phyloP scores from a whole-genome alignment of 2,113 vertebrate genomes.

The Copsychus sechellarum region DNA sequence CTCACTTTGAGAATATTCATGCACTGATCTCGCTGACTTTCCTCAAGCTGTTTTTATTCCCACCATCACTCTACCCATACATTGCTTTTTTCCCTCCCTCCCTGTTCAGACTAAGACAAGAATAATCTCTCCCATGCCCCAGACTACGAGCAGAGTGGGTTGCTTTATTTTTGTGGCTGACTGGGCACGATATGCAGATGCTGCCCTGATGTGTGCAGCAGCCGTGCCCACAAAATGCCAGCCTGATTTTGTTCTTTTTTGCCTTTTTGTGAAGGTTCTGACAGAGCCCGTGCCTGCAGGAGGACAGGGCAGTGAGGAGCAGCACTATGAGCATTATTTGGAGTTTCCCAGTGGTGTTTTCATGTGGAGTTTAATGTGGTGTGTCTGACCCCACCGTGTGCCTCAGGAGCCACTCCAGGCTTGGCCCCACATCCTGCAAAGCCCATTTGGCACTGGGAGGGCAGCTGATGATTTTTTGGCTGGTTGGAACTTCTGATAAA shows the following conservation, averaged over 20 bases:
- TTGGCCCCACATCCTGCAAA: neutral
- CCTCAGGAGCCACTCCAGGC: neutral
- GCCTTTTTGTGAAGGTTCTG: neutral
- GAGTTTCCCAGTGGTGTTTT: accelerated
- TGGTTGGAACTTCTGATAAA: slow-evolving; percentile 29
- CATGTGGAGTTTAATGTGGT: accelerated
- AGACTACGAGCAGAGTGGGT: accelerated
- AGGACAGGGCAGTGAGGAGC: accelerated
- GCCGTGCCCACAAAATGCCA: neutral
- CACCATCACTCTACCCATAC: neutral
- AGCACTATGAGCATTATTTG: neutral
- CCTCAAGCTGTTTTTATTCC: slow-evolving; percentile 16
- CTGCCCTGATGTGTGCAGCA: neutral
- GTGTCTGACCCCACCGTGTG: neutral
- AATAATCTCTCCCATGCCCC: neutral
- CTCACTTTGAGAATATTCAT: neutral
- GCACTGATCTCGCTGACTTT: neutral
- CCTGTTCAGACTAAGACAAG: neutral
- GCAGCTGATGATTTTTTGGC: slow-evolving; percentile 13
- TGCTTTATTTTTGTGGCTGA: neutral
- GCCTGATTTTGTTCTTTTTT: neutral
- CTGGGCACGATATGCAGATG: neutral
- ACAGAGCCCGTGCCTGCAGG: neutral
- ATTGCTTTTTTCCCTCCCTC: accelerated
- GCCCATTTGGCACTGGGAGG: neutral